Percentiles rank a stretch among this genome's conserved stretches.
Evolutionary conservation across 2,888 invertebrate species (phyloP).

Genomic region (Eupithecia abbreviata): DNA sequence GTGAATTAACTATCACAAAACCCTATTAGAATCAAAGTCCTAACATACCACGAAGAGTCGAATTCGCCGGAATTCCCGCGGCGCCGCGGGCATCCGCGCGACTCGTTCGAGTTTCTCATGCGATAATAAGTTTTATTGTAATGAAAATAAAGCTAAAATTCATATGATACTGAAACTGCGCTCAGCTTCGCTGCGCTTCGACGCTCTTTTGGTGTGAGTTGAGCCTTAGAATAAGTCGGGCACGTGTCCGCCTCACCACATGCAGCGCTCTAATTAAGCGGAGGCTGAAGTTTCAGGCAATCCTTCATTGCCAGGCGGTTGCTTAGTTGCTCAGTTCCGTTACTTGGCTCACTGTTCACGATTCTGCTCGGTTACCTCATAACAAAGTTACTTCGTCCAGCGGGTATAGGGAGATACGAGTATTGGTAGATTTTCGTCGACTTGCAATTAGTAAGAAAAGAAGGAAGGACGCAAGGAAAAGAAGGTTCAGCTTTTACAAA

Average conservation of each 20-base stretch:
- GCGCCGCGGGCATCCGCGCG: too few relatives aligned
- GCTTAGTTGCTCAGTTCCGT: conserved; percentile 14
- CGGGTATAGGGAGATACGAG: neutral
- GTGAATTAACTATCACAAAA: neutral
- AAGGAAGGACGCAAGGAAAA: neutral
- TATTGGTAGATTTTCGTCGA: neutral
- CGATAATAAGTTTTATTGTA: too few relatives aligned
- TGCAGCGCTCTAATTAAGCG: neutral
- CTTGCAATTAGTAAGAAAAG: neutral
- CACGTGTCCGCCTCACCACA: neutral
- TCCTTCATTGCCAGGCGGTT: conserved; percentile 40
- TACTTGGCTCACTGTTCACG: neutral
- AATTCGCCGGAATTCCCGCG: too few relatives aligned
- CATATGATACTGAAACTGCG: too few relatives aligned
- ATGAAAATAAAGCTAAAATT: too few relatives aligned
- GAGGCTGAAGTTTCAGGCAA: conserved; percentile 31
- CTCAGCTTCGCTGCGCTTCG: too few relatives aligned
- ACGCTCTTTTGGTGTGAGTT: too few relatives aligned
- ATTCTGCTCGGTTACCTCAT: conserved; percentile 12
- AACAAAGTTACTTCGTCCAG: conserved; percentile 2
- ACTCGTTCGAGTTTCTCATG: too few relatives aligned
- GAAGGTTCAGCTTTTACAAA: too few relatives aligned
- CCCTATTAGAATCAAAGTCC: neutral
- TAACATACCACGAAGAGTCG: too few relatives aligned
- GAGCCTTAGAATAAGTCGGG: neutral